Base-by-base conservation (phyloP, 2,888 invertebrate species). In the Eristalinus sepulchralis region DNA sequence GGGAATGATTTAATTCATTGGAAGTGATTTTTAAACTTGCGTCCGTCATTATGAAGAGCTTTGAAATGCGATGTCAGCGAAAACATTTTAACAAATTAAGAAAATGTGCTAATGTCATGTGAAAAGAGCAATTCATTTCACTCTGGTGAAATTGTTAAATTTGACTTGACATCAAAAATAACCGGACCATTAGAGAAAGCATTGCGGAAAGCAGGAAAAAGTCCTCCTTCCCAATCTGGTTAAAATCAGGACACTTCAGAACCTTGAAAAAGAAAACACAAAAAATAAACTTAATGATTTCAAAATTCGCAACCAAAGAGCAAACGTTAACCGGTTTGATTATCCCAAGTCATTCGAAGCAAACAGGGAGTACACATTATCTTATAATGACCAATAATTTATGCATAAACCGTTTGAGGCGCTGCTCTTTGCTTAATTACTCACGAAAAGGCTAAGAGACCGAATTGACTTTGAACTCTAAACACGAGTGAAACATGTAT, bases 351-450 rank as follows among this genome's bases (percentile, higher is more conserved):
- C 6, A 68, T 11, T 20, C 11, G 17, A 10, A 31, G 13, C 33
- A 67, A 33, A 20, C 33, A 17, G 53, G 1, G 20, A 17, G 10
- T 4, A 11, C 17, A 10, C 6, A 20, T 9, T 9, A 2, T 17
- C n/a, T n/a, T 31, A 57, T 64, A 64, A 39, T 55, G 53, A 55
- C 20, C 55, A 53, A 55, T 55, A 68, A 55, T 33, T 55, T 22
- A 55, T 67, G 67, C 67, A 55, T 33, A 9, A 53, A 33, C 33
- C 27, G 53, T 53, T 53, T 33, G 53, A 33, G 33, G 20, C 13
- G 17, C 8, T 22, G 20, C 22, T 34, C 20, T 20, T 1, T 36
- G 36, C 22, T 17, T 66, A 17, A 47, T 47, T 17, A 47, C 47
- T 17, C 47, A n/a, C 47, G 17, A 17, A 47, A 47, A 47, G 17